These are phyloP conservation scores for Thereva nobilitata DNA, from an alignment of 2,888 invertebrate species.

Conservation along the genomic window DNA sequence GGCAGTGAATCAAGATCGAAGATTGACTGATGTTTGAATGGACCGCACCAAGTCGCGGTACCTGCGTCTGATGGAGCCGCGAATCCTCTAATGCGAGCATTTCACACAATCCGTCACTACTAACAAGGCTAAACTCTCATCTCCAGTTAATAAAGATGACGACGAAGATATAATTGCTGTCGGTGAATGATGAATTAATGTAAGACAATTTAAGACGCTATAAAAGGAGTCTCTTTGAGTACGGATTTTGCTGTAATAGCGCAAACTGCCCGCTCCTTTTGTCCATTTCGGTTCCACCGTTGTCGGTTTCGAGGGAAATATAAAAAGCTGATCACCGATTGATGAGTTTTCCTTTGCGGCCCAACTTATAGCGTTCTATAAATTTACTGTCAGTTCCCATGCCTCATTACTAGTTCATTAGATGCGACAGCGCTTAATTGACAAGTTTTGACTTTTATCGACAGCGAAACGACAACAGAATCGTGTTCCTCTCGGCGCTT, in stretches of 20 bases:
- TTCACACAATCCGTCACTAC: constrained; percentile 35
- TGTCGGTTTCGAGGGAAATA: constrained; percentile 10
- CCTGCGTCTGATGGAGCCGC: background rate
- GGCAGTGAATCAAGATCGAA: background rate
- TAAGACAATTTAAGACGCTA: constrained; percentile 41
- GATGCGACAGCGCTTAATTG: constrained; percentile 32
- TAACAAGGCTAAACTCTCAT: constrained; percentile 31
- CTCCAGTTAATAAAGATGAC: constrained; percentile 36
- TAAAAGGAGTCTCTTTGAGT: constrained; percentile 39
- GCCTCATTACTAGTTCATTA: constrained; percentile 36
- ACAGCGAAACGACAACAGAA: constrained; percentile 28
- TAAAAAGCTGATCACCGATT: constrained; percentile 21
- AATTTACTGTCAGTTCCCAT: constrained; percentile 35
- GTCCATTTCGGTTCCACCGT: constrained; percentile 15
- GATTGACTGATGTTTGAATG: constrained; percentile 18
- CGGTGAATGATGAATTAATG: constrained; percentile 40
- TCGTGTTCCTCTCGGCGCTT: constrained; percentile 6
- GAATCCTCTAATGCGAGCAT: constrained; percentile 28
- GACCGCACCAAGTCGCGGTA: background rate
- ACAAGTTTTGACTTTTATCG: constrained; percentile 38
- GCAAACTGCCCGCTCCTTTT: constrained; percentile 15
- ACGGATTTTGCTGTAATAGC: background rate
- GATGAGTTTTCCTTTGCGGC: constrained; percentile 34
- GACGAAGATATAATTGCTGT: constrained; percentile 40
- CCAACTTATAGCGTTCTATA: constrained; percentile 23